phyloP scores from a whole-genome alignment of 2,113 vertebrate genomes.

The Spheniscus mendiculus region DNA sequence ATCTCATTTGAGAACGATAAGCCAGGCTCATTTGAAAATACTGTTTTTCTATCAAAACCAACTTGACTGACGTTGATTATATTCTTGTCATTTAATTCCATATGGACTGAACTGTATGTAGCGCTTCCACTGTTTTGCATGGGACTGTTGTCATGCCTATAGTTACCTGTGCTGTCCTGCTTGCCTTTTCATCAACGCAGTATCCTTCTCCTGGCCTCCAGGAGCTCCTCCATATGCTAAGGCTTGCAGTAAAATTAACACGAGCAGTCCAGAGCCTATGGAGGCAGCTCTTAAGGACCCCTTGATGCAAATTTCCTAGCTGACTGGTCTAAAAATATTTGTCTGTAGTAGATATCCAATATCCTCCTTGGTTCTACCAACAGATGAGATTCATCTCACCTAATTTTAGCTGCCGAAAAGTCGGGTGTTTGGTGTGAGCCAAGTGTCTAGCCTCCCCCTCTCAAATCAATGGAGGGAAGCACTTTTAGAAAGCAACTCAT shows the following conservation, averaged over 20 bases:
- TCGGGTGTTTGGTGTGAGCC: constrained; percentile 54
- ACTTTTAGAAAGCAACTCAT: constrained; percentile 49
- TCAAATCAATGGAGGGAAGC: constrained; percentile 56
- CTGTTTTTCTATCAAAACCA: not conserved
- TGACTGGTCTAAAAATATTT: constrained; percentile 5
- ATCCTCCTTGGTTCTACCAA: constrained; percentile 16
- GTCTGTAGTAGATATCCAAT: not conserved
- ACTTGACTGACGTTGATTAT: not conserved
- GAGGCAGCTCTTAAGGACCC: not conserved
- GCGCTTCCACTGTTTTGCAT: not conserved
- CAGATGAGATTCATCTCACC: constrained; percentile 24
- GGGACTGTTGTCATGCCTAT: not conserved
- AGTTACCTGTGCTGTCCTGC: not conserved
- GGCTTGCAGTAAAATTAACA: not conserved
- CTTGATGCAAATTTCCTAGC: not conserved
- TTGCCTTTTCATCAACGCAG: not conserved
- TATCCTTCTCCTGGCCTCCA: not conserved
- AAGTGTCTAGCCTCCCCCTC: constrained; percentile 55
- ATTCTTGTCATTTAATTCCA: not conserved
- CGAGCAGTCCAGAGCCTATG: not conserved
- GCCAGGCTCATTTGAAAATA: not conserved
- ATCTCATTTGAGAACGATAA: not conserved
- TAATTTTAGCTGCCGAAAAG: constrained; percentile 57
- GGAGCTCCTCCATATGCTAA: not conserved
- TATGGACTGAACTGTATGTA: not conserved